Evolutionary conservation across 2,888 invertebrate genomes (phyloP), one percentile per base, ranked within the genome.

Genomic region (Drosophila recens): DNA sequence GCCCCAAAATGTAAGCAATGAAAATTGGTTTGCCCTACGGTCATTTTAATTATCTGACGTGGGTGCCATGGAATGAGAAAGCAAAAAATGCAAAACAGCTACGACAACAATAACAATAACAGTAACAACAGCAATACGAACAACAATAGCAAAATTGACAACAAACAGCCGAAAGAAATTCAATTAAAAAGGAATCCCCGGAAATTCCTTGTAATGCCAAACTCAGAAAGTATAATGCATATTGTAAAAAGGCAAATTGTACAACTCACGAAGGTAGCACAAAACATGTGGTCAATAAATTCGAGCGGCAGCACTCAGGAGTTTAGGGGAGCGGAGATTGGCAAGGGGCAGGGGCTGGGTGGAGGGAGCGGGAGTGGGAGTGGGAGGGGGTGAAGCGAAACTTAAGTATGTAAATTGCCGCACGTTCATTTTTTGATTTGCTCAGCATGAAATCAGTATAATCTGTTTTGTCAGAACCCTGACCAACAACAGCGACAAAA

Each of bases 341-440:
- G 17, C 9, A 15, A 30, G 27, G 1, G n/a, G 20, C 20, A 20
- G 20, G 20, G 20, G 20, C 20, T 3, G 40, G 3, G 0, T 1
- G 4, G 1, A 10, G 9, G 61, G 43, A 23, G 20, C 33, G 15
- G 6, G 6, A 27, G 20, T 4, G 23, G 23, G 23, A 23, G 42
- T 17, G 42, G 30, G 17, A n/a, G 23, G 27, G 5, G 30, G 30
- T 11, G 40, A 10, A 8, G 30, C 40, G 51, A 73, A 82, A 89
- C 86, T 87, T 87, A 90, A 81, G 90, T 86, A 90, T 87, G 87
- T 83, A 87, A 87, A 87, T 87, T 90, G 87, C 81, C 90, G 90
- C 87, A 90, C 90, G 90, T 87, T 90, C 85, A 87, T 89, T 89
- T 87, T 90, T 90, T 90, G 87, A 88, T 88, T 89, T 90, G 83